Evolutionary conservation across 2,888 invertebrate species (phyloP).

Genomic region (Heliconius cydno): DNA sequence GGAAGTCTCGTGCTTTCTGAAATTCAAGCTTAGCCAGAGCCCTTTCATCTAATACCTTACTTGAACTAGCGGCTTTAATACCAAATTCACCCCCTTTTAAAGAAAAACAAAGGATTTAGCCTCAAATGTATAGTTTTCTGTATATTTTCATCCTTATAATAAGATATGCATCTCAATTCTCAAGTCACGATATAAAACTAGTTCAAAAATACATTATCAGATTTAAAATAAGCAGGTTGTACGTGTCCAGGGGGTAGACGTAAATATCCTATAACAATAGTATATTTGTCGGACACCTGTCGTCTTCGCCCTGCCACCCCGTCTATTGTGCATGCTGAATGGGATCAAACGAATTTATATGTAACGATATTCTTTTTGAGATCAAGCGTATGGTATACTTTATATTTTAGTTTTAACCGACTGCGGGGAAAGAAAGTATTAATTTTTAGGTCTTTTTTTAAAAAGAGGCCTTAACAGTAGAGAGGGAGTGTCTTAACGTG

Average conservation of each 20-base stretch:
- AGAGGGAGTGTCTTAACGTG: too few species aligned
- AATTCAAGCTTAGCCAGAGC: too few species aligned
- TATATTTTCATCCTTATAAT: too few species aligned
- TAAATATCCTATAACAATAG: constrained; percentile 59
- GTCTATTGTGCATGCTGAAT: constrained; percentile 55
- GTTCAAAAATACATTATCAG: constrained; percentile 19
- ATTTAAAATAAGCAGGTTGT: constrained; percentile 30
- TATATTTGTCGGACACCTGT: constrained; percentile 53
- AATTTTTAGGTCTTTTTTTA: neutral
- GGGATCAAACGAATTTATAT: constrained; percentile 56
- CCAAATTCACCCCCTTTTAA: too few species aligned
- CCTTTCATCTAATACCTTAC: too few species aligned
- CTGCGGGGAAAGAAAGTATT: neutral
- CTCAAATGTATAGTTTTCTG: too few species aligned
- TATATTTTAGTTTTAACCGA: constrained; percentile 1
- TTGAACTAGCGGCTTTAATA: too few species aligned
- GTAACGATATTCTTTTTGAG: constrained; percentile 43
- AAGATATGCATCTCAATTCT: neutral
- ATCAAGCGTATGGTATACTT: constrained; percentile 7
- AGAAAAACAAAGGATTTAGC: too few species aligned
- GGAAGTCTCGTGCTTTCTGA: too few species aligned
- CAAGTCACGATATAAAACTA: neutral
- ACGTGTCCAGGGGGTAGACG: constrained; percentile 41
- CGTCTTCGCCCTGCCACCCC: constrained; percentile 47
- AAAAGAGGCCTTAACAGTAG: too few species aligned